These are phyloP conservation scores for Vulpes vulpes DNA, from an alignment of 2,113 vertebrate genomes.

Conservation along the genomic window DNA sequence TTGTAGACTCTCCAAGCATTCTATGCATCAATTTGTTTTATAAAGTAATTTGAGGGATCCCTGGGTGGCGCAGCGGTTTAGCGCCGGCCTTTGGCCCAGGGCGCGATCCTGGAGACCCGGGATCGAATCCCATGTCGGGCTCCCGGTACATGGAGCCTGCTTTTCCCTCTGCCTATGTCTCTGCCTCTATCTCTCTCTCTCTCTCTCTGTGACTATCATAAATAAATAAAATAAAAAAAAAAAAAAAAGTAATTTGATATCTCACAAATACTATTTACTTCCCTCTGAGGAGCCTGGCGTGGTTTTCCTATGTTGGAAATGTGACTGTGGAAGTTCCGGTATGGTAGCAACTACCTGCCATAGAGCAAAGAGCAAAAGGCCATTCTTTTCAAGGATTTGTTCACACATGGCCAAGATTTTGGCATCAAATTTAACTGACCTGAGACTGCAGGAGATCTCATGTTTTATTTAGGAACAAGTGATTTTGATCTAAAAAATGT, in stretches of 20 bases:
- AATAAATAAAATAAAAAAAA: no score
- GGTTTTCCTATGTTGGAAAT: neutral
- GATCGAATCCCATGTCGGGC: no score
- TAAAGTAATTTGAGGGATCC: neutral
- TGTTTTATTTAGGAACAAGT: slow-evolving; percentile 52
- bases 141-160: no score
- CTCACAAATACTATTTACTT: slow-evolving; percentile 64
- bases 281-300: slow-evolving; percentile 9
- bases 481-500: neutral
- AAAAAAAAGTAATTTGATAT: neutral
- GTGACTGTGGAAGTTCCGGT: neutral
- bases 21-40: slow-evolving; percentile 73
- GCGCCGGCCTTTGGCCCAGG: no score
- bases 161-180: no score
- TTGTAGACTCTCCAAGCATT: slow-evolving; percentile 53
- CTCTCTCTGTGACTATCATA: no score
- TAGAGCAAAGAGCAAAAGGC: slow-evolving; percentile 41
- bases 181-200: no score
- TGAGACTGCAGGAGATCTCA: slow-evolving; percentile 61
- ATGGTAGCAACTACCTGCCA: neutral
- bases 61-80: no score
- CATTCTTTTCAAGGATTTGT: slow-evolving; percentile 60
- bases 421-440: slow-evolving; percentile 58
- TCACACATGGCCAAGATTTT: slow-evolving; percentile 41
- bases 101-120: no score